Percentiles rank a stretch among this genome's conserved stretches.
Evolutionary conservation across 2,797 vertebrate species (phyloP).

Genomic region (Chiroxiphia lanceolata): DNA sequence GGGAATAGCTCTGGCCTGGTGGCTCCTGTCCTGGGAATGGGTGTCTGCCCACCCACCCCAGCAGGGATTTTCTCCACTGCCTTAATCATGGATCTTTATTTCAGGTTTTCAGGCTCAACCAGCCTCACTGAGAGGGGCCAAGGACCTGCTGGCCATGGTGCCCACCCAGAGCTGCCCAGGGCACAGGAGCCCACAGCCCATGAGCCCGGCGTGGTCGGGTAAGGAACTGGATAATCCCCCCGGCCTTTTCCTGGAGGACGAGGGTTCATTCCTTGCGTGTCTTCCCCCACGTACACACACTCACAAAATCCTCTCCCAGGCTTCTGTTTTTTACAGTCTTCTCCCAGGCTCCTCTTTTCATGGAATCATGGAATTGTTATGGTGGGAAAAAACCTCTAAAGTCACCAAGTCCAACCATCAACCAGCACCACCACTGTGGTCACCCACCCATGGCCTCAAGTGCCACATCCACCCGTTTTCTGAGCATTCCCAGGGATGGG

Average conservation of each 20-base stretch:
- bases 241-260: background rate
- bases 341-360: background rate
- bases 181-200: background rate
- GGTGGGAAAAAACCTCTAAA: background rate
- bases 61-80: background rate
- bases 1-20: background rate
- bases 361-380: background rate
- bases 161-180: background rate
- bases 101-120: background rate
- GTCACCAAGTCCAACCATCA: background rate
- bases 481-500: background rate
- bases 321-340: background rate
- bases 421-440: background rate
- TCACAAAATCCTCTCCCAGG: background rate
- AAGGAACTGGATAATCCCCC: background rate
- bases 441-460: background rate
- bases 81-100: background rate
- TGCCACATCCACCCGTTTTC: background rate
- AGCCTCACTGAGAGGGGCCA: background rate
- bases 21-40: background rate
- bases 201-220: background rate
- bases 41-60: background rate
- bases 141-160: background rate
- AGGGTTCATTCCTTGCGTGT: background rate
- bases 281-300: accelerated